Conservation (phyloP, 2,888 invertebrate genomes). For the Malthinus flaveolus region DNA sequence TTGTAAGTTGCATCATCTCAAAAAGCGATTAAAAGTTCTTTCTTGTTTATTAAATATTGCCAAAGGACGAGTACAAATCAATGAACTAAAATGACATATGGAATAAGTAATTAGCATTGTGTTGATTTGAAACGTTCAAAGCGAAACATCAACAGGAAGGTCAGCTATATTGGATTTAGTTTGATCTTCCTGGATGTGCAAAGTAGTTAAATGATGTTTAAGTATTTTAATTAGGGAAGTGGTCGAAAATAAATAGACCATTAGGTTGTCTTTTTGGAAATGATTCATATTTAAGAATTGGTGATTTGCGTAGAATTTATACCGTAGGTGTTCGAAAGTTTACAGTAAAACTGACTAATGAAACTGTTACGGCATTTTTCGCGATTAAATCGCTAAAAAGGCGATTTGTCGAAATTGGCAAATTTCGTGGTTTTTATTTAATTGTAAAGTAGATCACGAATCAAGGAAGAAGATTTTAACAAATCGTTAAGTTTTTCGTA, state of each 20-base stretch:
- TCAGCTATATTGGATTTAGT: conserved; percentile 18
- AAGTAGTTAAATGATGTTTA: conserved; percentile 25
- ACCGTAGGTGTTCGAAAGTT: no score
- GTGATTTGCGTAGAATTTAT: background rate
- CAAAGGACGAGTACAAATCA: conserved; percentile 33
- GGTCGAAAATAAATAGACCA: conserved; percentile 14
- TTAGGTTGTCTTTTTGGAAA: background rate
- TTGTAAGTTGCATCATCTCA: conserved; percentile 27
- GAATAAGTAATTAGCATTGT: conserved; percentile 4
- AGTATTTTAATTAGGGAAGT: conserved; percentile 32
- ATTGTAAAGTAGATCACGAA: no score
- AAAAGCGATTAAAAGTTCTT: conserved; percentile 16
- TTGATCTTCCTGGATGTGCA: conserved; percentile 29
- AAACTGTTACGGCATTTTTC: no score
- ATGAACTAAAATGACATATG: conserved; percentile 30
- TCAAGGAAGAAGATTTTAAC: no score
- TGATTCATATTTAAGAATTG: conserved; percentile 6
- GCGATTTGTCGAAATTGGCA: no score
- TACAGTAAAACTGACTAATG: no score
- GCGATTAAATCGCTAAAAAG: no score
- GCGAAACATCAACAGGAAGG: conserved; percentile 9
- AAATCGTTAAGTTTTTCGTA: background rate
- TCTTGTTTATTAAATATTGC: conserved; percentile 16
- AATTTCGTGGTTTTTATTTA: no score
- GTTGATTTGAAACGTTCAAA: conserved; percentile 1